Evolutionary conservation across 2,888 invertebrate genomes (phyloP).

Genomic region (Conus canariensis): DNA sequence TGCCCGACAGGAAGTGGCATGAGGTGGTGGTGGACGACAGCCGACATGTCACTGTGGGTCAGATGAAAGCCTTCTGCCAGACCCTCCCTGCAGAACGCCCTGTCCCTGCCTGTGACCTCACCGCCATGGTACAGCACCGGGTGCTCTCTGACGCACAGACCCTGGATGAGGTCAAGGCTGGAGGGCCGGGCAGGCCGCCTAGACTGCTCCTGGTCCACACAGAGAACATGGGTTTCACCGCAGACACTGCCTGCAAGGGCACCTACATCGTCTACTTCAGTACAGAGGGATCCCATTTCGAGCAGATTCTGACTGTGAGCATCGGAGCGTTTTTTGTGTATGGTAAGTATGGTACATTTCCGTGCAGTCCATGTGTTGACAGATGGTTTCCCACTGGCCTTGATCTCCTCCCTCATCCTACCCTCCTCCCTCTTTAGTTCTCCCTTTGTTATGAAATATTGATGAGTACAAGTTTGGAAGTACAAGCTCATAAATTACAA

Average conservation of each 20-base stretch:
- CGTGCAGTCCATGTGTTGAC: no score
- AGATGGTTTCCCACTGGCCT: no score
- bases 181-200: neutral
- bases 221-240: neutral
- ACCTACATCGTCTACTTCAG: neutral
- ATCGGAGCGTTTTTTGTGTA: neutral
- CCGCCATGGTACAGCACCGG: neutral
- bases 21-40: neutral
- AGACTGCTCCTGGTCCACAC: neutral
- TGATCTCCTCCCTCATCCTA: no score
- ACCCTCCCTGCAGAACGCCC: neutral
- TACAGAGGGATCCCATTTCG: neutral
- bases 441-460: no score
- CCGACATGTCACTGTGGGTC: neutral
- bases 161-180: neutral
- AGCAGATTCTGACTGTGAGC: neutral
- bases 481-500: no score
- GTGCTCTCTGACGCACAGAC: neutral
- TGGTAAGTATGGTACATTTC: no score
- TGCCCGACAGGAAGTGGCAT: neutral
- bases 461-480: no score
- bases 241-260: neutral
- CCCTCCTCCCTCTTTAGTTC: no score
- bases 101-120: neutral
- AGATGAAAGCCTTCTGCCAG: constrained; percentile 1